Evolutionary conservation across 2,888 invertebrate genomes (phyloP), one percentile per base, ranked within the genome.

Genomic region (Epiblema foenella): DNA sequence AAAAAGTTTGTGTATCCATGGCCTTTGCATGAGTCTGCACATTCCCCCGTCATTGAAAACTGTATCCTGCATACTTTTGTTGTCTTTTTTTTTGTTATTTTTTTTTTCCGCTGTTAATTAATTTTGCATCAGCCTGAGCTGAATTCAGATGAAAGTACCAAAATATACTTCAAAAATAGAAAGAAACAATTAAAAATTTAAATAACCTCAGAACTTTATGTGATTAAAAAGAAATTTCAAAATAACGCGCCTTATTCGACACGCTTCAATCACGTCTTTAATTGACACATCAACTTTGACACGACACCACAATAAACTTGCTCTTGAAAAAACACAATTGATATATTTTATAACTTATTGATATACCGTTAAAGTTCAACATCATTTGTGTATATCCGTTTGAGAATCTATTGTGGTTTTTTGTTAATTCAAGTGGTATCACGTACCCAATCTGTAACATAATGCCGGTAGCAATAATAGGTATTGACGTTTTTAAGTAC

Each of bases 221-320:
- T 46, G 18, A 24, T 12, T 15, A 42, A 46, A 57, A 64, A 51
- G 17, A 42, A 33, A 42, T 39, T 10, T 11, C 18, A 49, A 52
- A 54, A 66, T 54, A 66, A 10, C 20, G 46, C 33, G 12, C 42
- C 64, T 33, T 10, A 20, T 49, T 15, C 33, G 17, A 54, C 39
- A 63, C 24, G 37, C 33, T 33, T 17, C 11, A 56, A 56, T 63
- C 62, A 49, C 64, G 51, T 65, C 52, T n/a, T 37, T 72, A 69
- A 72, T 74, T 69, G 68, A 74, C 59, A 69, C 51, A 63, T 74
- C 74, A 74, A 70, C 59, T 70, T 65, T 69, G 65, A 66, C 70
- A 70, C 39, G 51, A 66, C 12, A 60, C 69, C 58, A 59, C 46
- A 18, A 8, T 1, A 42, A 37, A 33, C 42, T 42, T 58, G 51